These are phyloP conservation scores for Suncus etruscus DNA, from an alignment of 2,113 vertebrate species.

Conservation along the genomic window DNA sequence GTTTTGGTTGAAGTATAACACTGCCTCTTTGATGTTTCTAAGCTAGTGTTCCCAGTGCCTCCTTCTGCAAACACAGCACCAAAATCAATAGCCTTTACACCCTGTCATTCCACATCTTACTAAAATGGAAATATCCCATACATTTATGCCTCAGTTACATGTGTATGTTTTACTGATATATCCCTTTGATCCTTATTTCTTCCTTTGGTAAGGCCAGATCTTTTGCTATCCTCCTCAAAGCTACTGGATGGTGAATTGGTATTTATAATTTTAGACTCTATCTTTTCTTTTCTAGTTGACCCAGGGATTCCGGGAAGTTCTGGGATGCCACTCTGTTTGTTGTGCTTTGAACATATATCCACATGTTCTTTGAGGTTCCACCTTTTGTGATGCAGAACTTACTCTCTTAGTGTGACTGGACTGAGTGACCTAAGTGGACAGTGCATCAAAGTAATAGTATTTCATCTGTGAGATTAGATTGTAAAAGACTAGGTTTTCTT, in stretches of 20 bases:
- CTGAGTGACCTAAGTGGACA: slow-evolving; percentile 11
- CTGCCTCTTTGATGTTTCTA: slow-evolving; percentile 47
- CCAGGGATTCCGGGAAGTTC: not conserved
- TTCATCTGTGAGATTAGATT: not conserved
- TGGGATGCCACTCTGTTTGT: not conserved
- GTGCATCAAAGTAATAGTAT: not conserved
- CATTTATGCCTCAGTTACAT: not conserved
- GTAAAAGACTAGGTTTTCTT: not conserved
- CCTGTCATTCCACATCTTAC: not conserved
- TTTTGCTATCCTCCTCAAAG: not conserved
- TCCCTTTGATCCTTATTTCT: not conserved
- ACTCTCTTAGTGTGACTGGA: not conserved
- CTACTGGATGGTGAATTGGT: not conserved
- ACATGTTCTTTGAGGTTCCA: not conserved
- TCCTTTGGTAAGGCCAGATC: not conserved
- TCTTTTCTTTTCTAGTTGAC: not conserved
- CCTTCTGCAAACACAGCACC: not conserved
- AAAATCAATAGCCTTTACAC: not conserved
- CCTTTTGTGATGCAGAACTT: not conserved
- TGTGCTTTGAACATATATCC: not conserved
- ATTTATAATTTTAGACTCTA: not conserved
- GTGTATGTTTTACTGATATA: not conserved
- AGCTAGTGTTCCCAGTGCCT: not conserved
- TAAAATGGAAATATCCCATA: not conserved
- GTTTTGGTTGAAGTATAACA: not conserved